A percentile compares a stretch with the other conserved stretches of the same genome.
These are phyloP conservation scores for Acrobasis suavella DNA, from an alignment of 2,888 invertebrate species.

Conservation along the genomic window DNA sequence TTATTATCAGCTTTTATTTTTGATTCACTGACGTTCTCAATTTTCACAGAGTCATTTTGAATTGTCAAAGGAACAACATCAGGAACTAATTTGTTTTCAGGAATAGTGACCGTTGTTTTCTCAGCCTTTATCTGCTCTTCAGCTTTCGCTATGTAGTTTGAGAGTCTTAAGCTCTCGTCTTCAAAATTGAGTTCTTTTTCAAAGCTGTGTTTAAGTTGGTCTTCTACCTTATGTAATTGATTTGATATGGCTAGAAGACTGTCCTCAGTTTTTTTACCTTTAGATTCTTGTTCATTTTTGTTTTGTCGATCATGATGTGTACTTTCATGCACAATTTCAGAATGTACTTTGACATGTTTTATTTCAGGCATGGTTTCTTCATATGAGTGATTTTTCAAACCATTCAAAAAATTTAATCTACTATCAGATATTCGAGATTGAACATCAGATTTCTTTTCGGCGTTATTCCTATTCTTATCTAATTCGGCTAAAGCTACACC, in stretches of 20 bases:
- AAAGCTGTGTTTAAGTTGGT: constrained; percentile 72
- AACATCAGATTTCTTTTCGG: constrained; percentile 67
- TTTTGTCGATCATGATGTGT: constrained; percentile 35
- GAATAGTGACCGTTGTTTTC: constrained; percentile 51
- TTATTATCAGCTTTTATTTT: constrained; percentile 37
- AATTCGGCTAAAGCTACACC: constrained; percentile 85
- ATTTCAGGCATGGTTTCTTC: constrained; percentile 52
- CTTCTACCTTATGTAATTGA: constrained; percentile 75
- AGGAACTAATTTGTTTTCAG: constrained; percentile 55
- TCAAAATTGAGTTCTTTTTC: constrained; percentile 71
- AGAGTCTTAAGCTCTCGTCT: constrained; percentile 61
- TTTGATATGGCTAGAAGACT: constrained; percentile 76
- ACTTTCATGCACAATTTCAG: constrained; percentile 45
- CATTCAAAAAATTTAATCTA: constrained; percentile 73
- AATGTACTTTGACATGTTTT: constrained; percentile 52
- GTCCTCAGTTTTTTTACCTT: constrained; percentile 75
- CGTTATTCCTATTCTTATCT: constrained; percentile 72
- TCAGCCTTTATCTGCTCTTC: constrained; percentile 54
- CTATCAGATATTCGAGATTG: constrained; percentile 77
- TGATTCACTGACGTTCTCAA: constrained; percentile 38
- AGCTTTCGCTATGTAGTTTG: constrained; percentile 50
- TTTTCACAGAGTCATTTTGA: constrained; percentile 55
- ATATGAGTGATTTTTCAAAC: constrained; percentile 62
- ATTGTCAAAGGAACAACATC: constrained; percentile 51
- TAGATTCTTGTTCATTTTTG: constrained; percentile 43